These are phyloP conservation scores for Planococcus citri DNA, from an alignment of 1,140 invertebrate species.

Conservation along the genomic window DNA sequence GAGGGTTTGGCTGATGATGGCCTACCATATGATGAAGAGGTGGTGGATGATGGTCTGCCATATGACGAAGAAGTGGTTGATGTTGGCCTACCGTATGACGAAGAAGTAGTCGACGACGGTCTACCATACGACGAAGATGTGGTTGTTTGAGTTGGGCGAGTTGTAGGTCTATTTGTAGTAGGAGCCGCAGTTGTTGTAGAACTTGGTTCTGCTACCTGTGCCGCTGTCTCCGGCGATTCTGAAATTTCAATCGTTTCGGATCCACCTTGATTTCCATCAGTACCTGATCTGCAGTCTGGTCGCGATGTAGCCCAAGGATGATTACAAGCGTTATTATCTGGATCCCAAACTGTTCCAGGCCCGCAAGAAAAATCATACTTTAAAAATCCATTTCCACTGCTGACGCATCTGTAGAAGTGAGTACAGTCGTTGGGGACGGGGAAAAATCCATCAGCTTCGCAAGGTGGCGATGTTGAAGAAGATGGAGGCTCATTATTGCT, in stretches of 20 bases:
- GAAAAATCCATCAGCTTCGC: slow-evolving; percentile 40
- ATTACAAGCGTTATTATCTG: slow-evolving; percentile 44
- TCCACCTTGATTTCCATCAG: slow-evolving; percentile 30
- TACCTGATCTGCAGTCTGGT: slow-evolving; percentile 25
- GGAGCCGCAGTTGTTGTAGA: slow-evolving; percentile 12
- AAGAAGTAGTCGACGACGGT: neutral
- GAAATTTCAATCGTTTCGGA: slow-evolving; percentile 59
- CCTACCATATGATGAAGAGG: neutral
- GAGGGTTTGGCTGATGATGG: neutral
- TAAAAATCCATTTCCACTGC: slow-evolving; percentile 41
- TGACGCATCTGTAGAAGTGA: slow-evolving; percentile 54
- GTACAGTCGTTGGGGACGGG: slow-evolving; percentile 45
- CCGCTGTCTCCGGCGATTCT: slow-evolving; percentile 41
- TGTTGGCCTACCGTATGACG: neutral
- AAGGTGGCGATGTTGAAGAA: slow-evolving; percentile 20
- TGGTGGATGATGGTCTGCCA: neutral
- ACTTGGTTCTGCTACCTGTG: slow-evolving; percentile 23
- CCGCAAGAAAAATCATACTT: slow-evolving; percentile 50
- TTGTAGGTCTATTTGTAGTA: slow-evolving; percentile 17
- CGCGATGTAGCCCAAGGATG: slow-evolving; percentile 40
- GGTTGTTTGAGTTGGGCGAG: neutral
- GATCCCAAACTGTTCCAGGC: slow-evolving; percentile 51
- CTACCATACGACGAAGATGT: neutral
- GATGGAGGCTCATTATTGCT: neutral
- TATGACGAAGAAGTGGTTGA: neutral